phyloP scores from a whole-genome alignment of 2,797 vertebrate genomes.

The Molossus alvarezi region DNA sequence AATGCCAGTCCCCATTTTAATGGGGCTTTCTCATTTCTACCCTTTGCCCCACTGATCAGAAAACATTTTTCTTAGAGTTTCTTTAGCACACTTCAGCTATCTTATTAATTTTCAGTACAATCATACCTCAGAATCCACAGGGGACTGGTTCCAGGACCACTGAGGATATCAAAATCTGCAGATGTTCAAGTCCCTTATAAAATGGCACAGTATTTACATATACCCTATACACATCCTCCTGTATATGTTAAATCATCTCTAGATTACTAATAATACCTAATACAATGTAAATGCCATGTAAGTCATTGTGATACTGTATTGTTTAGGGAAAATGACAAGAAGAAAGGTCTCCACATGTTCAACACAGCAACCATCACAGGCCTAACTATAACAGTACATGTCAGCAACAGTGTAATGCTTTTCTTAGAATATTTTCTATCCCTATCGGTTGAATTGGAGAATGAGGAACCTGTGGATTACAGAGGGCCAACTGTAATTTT shows the following conservation, averaged over 20 bases:
- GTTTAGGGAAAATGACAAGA: not conserved
- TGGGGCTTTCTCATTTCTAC: slow-evolving; percentile 21
- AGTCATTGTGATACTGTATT: not conserved
- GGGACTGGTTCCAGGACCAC: not conserved
- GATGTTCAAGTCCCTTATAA: not conserved
- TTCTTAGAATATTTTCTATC: not conserved
- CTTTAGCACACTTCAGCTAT: slow-evolving; percentile 1
- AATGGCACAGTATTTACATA: not conserved
- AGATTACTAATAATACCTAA: not conserved
- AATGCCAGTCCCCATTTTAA: slow-evolving; percentile 48
- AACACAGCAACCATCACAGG: not conserved
- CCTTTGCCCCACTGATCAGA: not conserved
- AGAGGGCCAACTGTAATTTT: not conserved
- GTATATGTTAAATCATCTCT: not conserved
- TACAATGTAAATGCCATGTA: not conserved
- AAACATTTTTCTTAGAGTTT: slow-evolving; percentile 48
- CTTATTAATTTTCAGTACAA: slow-evolving; percentile 47
- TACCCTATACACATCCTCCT: not conserved
- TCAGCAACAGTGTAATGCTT: not conserved
- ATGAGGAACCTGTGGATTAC: not conserved
- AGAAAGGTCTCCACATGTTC: not conserved
- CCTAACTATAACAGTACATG: not conserved
- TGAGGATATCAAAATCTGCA: not conserved
- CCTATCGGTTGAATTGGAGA: not conserved
- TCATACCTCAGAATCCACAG: not conserved